Evolutionary conservation across 1,140 invertebrate species (phyloP), one percentile per base, ranked within the genome.

Genomic region (silkworm (Bombyx mori)): DNA sequence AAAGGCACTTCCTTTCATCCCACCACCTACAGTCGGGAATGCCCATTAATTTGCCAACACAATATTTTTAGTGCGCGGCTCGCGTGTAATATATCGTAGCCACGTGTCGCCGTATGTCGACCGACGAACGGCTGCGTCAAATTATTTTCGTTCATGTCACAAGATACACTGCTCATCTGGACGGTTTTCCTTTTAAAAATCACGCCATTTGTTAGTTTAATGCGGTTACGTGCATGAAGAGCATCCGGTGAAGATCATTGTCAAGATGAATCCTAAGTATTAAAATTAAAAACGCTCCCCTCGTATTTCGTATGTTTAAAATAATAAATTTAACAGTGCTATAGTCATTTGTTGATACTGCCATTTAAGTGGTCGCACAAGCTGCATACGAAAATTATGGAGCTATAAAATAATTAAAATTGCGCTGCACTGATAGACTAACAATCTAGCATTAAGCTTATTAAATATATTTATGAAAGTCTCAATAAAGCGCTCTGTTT

Each of bases 11-110:
- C 82, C 84, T 87, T 85, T 85, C 81, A 85, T 85, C 82, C 84
- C 83, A 79, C 79, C 68, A 77, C 77, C 83, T 75, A 86, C 77
- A 71, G 77, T 77, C 75, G 79, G 73, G 84, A 87, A 87, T 87
- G 84, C 84, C 82, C 84, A 87, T 86, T 87, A 87, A 87, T 86
- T 87, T 87, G 84, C 84, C 82, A 87, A 84, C 82, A 87, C 82
- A 87, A 87, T 87, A 87, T 87, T 87, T 87, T 87, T 87, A 87
- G 84, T 86, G 71, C 79, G 73, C 81, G 77, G 77, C 80, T 79
- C 79, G 81, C 77, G 77, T 83, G 84, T 87, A 87, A 87, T 87
- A 87, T 87, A 87, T 87, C 84, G 84, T 76, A 75, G 67, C 77
- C 84, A 87, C 84, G 82, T 87, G 84, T 84, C 81, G 68, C 81